Conservation (phyloP, 92 coral and sea anemone species). For the Heliopora coerulea region DNA sequence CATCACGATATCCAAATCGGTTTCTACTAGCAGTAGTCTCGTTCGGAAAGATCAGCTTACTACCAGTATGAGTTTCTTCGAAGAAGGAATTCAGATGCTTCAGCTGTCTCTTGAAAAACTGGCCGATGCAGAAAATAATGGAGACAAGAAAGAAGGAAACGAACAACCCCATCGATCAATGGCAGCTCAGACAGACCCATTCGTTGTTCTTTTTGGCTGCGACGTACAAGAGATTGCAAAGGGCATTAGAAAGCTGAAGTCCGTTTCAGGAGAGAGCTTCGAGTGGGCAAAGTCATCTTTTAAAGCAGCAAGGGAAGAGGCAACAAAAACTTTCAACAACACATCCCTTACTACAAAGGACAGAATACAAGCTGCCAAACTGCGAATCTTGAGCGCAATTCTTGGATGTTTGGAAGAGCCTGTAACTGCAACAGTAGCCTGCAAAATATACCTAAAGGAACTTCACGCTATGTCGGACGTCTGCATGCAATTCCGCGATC, state of each 20-base stretch:
- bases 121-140: background rate
- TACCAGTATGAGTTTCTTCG: conserved; percentile 23
- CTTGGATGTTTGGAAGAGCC: conserved; percentile 40
- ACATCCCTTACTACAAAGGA: conserved; percentile 9
- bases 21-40: no score
- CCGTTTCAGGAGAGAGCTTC: background rate
- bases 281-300: conserved; percentile 30
- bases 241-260: conserved; percentile 4
- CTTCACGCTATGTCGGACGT: conserved; percentile 21
- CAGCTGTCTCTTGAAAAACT: background rate
- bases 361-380: conserved; percentile 19
- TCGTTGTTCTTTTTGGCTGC: background rate
- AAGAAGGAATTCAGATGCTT: conserved; percentile 37
- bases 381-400: conserved; percentile 30
- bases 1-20: no score
- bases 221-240: conserved; percentile 1
- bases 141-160: background rate
- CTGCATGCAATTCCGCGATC: no score
- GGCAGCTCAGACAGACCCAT: background rate
- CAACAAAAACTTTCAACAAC: conserved; percentile 40
- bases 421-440: conserved; percentile 1
- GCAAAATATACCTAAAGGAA: conserved; percentile 33
- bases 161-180: background rate
- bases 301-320: conserved; percentile 35
- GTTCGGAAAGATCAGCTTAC: background rate